Base-by-base conservation (phyloP, 2,888 invertebrate genomes). In the Caenorhabditis sinica region DNA sequence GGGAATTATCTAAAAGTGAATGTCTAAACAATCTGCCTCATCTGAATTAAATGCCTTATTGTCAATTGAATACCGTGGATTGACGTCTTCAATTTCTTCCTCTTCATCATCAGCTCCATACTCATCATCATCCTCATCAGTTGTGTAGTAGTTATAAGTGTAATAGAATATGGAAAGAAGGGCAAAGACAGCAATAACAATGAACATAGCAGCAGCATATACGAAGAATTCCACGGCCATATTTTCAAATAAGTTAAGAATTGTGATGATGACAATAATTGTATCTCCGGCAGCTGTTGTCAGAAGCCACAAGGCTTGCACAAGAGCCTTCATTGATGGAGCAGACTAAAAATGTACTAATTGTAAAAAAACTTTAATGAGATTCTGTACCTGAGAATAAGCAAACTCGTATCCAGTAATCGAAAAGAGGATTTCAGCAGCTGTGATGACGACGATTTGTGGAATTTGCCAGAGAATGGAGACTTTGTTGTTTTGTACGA, bases 201-300 rank as follows among this genome's bases (percentile, higher is more conserved):
- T 93, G 43, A 95, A 92, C 97, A 98, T 97, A 49, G 97, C 94
- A 0, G 94, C 95, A 0, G 91, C 90, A 79, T 90, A 91, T 15
- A 86, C 90, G 53, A 91, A 88, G 82, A 89, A 90, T 66, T 89
- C 86, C 1, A 85, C 86, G 69, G 91, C 91, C 87, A 90, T 89
- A 36, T 90, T 88, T 5, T 77, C 73, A 82, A 91, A 90, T 13
- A 88, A 85, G 53, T 90, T 87, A 36, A 88, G 80, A 20, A 89
- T 86, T 8, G 91, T 90, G 68, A 98, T 95, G 63, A 97, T 95
- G n/a, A 97, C 95, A 0, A 98, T 97, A 81, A 98, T 95, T 30
- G 97, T 94, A 93, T 98, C 98, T 53, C 98, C 98, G 90, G 97
- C 95, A 0, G 97, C 97, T 0, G 96, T 96, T 0, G 97, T 97